These are phyloP conservation scores for Exocentrus adspersus DNA, from an alignment of 2,888 invertebrate genomes.

Conservation along the genomic window DNA sequence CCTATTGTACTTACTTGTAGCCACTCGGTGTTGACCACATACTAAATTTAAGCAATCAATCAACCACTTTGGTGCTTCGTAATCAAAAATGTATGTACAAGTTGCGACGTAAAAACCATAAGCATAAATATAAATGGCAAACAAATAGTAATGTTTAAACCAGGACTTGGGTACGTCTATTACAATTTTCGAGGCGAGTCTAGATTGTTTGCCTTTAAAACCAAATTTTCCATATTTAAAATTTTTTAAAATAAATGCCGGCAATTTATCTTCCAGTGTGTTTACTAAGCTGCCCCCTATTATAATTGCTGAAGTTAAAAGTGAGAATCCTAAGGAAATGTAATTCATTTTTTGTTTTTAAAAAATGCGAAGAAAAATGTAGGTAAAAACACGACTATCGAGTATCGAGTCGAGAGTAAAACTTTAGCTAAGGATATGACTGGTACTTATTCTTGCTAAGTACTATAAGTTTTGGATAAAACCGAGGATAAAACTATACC, in stretches of 20 bases:
- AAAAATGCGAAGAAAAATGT: no score
- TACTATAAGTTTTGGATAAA: no score
- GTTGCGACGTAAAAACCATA: constrained; percentile 65
- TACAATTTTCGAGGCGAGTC: constrained; percentile 56
- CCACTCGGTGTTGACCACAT: constrained; percentile 60
- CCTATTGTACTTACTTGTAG: constrained; percentile 60
- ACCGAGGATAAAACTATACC: no score
- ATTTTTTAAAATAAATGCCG: constrained; percentile 71
- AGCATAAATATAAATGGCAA: constrained; percentile 71
- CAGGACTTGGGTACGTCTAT: constrained; percentile 81
- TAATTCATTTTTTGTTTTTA: constrained; percentile 47
- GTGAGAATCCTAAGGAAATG: constrained; percentile 52
- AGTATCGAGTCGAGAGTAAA: no score
- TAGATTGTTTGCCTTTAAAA: constrained; percentile 62
- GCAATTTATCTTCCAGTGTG: constrained; percentile 73
- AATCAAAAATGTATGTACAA: constrained; percentile 65
- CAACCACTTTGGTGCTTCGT: constrained; percentile 65
- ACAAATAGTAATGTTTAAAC: constrained; percentile 84
- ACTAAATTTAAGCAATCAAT: constrained; percentile 64
- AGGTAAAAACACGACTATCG: no score
- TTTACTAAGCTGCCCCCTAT: constrained; percentile 72
- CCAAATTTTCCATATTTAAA: constrained; percentile 81
- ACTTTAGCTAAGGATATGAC: no score
- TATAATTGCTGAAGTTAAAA: constrained; percentile 59
- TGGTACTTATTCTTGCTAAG: no score